Conservation (phyloP, 2,797 vertebrate genomes). For the Enteromius trimaculatus region DNA sequence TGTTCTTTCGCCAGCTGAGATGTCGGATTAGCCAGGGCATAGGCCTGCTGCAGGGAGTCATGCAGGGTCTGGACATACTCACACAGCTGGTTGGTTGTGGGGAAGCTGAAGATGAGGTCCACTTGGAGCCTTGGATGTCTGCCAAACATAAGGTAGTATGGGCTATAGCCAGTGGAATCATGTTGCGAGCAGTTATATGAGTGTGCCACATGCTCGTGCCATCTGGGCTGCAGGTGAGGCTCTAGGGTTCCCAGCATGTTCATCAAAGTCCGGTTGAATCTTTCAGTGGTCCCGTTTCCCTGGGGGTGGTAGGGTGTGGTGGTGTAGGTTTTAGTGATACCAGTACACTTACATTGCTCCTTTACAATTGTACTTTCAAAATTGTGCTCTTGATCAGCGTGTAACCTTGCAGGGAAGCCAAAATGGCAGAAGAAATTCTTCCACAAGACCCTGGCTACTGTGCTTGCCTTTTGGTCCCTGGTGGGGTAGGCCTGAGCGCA, state of each 20-base stretch:
- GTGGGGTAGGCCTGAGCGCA: slow-evolving; percentile 17
- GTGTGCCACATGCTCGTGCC: slow-evolving; percentile 61
- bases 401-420: slow-evolving; percentile 55
- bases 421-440: slow-evolving; percentile 12
- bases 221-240: slow-evolving; percentile 52
- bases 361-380: slow-evolving; percentile 61
- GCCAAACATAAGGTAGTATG: slow-evolving; percentile 52
- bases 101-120: no score
- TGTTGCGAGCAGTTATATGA: slow-evolving; percentile 58
- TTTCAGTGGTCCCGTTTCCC: slow-evolving; percentile 56
- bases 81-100: no score
- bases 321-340: slow-evolving; percentile 55
- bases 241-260: slow-evolving; percentile 61
- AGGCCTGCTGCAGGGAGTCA: no score
- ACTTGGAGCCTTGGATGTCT: not conserved
- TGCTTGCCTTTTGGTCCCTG: slow-evolving; percentile 52
- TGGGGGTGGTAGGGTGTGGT: slow-evolving; percentile 56
- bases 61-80: no score
- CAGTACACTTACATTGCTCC: slow-evolving; percentile 53
- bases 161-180: slow-evolving; percentile 56
- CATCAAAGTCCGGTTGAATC: slow-evolving; percentile 45
- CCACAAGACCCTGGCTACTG: not conserved
- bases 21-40: slow-evolving; percentile 3
- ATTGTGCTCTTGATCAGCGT: slow-evolving; percentile 57
- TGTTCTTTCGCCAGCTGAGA: slow-evolving; percentile 5